These are phyloP conservation scores for Hemibagrus wyckioides DNA, from an alignment of 2,113 vertebrate species.

Conservation along the genomic window DNA sequence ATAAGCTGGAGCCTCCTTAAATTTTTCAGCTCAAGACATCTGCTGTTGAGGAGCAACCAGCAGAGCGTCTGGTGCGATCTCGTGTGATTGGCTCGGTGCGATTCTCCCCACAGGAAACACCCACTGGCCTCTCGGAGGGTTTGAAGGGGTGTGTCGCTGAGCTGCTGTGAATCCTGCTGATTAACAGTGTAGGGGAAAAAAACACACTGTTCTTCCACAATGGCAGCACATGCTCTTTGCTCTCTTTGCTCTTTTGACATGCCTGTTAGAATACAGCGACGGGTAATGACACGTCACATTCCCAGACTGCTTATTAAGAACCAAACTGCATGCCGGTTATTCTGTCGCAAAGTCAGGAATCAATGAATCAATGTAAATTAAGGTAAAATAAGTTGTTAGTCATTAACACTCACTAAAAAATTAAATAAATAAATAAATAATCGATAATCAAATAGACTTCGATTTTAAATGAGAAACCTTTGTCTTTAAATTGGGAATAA, in stretches of 20 bases:
- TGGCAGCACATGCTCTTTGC: background rate
- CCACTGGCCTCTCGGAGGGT: slow-evolving; percentile 50
- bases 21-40: slow-evolving; percentile 50
- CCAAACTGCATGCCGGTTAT: background rate
- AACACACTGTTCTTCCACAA: background rate
- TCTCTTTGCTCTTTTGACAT: background rate
- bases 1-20: slow-evolving; percentile 67
- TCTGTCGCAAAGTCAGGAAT: background rate
- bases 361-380: background rate
- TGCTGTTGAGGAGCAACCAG: slow-evolving; percentile 64
- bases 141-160: slow-evolving; percentile 52
- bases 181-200: slow-evolving; percentile 5
- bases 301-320: background rate
- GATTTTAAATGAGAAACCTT: too few species aligned
- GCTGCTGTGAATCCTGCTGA: slow-evolving; percentile 36
- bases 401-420: background rate
- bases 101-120: slow-evolving; percentile 51
- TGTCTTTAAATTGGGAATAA: too few species aligned
- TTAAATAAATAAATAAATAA: too few species aligned
- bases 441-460: too few species aligned
- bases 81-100: slow-evolving; percentile 55
- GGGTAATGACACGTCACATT: slow-evolving; percentile 18
- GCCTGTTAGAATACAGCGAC: background rate
- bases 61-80: slow-evolving; percentile 52
- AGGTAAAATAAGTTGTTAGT: background rate